These are phyloP conservation scores for Tenthredo livida DNA, from an alignment of 2,888 invertebrate species.

Conservation along the genomic window DNA sequence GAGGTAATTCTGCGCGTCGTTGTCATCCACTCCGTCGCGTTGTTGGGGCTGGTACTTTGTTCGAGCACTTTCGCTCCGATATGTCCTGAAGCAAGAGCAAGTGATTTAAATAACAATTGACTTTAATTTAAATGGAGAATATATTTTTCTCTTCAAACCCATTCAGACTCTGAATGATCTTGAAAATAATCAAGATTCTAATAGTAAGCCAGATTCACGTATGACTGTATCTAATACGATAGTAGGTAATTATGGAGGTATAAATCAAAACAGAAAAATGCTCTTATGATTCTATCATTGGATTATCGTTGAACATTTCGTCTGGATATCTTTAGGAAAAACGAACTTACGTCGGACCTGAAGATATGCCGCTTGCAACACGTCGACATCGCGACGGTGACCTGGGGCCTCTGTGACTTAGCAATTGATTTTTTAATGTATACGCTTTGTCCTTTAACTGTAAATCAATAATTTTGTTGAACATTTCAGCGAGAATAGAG, in stretches of 20 bases:
- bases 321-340: background rate
- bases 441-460: constrained; percentile 73
- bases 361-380: constrained; percentile 65
- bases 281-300: background rate
- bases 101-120: background rate
- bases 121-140: background rate
- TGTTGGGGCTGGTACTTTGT: constrained; percentile 65
- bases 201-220: background rate
- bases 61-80: constrained; percentile 72
- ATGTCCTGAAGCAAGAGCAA: constrained; percentile 67
- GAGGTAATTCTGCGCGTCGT: constrained; percentile 62
- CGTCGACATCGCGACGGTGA: constrained; percentile 69
- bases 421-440: constrained; percentile 71
- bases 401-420: constrained; percentile 69
- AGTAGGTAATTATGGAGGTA: background rate
- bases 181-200: background rate
- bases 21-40: constrained; percentile 62
- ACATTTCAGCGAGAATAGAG: background rate
- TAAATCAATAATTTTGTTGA: constrained; percentile 53
- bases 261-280: background rate
- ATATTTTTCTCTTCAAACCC: background rate
- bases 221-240: background rate
- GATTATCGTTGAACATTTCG: background rate
- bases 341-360: constrained; percentile 70
- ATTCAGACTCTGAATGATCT: background rate